Conservation (phyloP, 2,888 invertebrate species). For the Eremobia ochroleuca region DNA sequence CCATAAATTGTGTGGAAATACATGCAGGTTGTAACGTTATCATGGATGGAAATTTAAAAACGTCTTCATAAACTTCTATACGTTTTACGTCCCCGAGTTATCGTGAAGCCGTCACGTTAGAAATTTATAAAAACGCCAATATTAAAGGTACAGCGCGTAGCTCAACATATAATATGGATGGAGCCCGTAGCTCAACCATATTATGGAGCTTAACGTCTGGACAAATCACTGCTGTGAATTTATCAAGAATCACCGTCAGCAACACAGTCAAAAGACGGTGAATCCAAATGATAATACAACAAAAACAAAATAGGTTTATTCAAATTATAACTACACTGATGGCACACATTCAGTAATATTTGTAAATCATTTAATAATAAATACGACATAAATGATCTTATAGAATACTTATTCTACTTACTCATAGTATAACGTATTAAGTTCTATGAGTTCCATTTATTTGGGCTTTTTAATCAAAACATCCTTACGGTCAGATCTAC, state of each 20-base stretch:
- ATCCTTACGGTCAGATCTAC: not conserved
- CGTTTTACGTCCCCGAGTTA: not conserved
- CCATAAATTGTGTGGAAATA: too few species aligned
- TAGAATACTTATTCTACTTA: not conserved
- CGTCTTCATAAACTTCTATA: not conserved
- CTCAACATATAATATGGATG: not conserved
- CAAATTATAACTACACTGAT: not conserved
- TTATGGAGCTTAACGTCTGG: not conserved
- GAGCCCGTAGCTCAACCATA: not conserved
- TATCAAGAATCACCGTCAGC: not conserved
- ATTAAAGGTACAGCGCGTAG: not conserved
- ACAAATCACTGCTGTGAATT: not conserved
- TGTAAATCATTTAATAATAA: not conserved
- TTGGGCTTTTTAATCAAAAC: not conserved
- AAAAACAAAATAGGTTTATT: not conserved
- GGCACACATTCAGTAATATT: constrained; percentile 13
- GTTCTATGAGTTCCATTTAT: not conserved
- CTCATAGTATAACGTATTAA: not conserved
- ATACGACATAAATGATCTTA: not conserved
- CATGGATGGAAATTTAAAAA: not conserved
- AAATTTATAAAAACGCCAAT: not conserved
- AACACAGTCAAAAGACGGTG: not conserved
- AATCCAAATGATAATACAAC: not conserved
- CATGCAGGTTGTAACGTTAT: not conserved
- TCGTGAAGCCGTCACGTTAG: not conserved